Percentiles rank a stretch among this genome's conserved stretches.
Evolutionary conservation across 2,888 invertebrate genomes (phyloP).

Genomic region (Drosophila mimetica): DNA sequence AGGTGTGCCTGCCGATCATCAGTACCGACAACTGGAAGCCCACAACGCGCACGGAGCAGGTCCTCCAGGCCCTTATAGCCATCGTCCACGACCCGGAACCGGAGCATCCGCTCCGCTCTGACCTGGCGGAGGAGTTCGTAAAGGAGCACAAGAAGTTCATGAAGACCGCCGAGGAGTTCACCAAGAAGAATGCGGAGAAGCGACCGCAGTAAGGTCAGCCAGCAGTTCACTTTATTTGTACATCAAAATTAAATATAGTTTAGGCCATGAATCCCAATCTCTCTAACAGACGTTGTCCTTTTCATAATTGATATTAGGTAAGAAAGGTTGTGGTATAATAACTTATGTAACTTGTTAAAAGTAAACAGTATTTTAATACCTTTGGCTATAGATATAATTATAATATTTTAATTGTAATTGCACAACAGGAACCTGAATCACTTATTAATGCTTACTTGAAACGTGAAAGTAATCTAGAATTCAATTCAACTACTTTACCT

Average conservation of each 20-base stretch:
- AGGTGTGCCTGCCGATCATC: conserved; percentile 98
- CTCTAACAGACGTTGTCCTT: neutral
- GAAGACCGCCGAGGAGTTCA: conserved; percentile 99
- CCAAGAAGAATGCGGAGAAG: conserved; percentile 98
- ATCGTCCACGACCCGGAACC: conserved; percentile 99
- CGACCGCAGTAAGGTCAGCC: conserved; percentile 89
- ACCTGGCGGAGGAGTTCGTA: conserved; percentile 97
- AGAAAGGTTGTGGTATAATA: too few species aligned
- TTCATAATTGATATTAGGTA: neutral
- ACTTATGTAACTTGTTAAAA: too few species aligned
- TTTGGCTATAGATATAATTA: too few species aligned
- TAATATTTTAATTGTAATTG: too few species aligned
- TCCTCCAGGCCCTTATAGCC: conserved; percentile 97
- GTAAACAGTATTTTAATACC: too few species aligned
- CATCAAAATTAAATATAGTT: conserved; percentile 30
- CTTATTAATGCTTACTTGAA: too few species aligned
- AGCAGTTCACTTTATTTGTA: conserved; percentile 12
- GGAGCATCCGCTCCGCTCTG: conserved; percentile 98
- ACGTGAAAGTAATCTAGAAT: too few species aligned
- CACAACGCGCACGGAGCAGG: conserved; percentile 99
- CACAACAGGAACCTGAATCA: too few species aligned
- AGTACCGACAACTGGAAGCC: conserved; percentile 99
- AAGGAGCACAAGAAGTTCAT: conserved; percentile 98
- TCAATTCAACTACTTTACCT: too few species aligned
- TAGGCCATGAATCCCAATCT: conserved; percentile 7